Conservation (phyloP, 2,113 vertebrate species). For the Esox niger region DNA sequence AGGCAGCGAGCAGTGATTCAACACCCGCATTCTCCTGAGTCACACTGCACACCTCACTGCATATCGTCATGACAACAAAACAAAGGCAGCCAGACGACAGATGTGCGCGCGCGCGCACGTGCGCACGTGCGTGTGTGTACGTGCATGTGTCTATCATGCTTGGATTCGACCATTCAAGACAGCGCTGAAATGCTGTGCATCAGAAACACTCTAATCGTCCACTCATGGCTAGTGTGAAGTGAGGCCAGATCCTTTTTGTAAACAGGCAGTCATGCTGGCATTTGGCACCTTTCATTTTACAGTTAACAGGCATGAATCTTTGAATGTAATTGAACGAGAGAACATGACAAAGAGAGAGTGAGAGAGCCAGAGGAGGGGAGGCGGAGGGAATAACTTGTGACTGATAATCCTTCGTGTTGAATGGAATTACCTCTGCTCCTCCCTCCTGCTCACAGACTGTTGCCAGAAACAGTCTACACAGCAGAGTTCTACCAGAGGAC, state of each 20-base stretch:
- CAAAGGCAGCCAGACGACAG: slow-evolving; percentile 6
- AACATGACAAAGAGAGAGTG: background rate
- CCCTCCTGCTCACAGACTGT: background rate
- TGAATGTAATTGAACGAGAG: background rate
- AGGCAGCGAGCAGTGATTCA: background rate
- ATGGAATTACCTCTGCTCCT: slow-evolving; percentile 12
- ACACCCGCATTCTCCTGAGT: slow-evolving; percentile 4
- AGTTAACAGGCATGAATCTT: background rate
- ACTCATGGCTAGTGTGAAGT: no score
- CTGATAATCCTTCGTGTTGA: slow-evolving; percentile 58
- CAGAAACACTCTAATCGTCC: no score
- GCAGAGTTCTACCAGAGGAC: background rate
- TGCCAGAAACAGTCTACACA: slow-evolving; percentile 16
- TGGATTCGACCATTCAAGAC: slow-evolving; percentile 5
- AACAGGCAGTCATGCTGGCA: no score
- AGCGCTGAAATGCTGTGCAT: background rate
- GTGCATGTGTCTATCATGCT: background rate
- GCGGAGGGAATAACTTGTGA: slow-evolving; percentile 49
- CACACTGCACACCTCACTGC: slow-evolving; percentile 8
- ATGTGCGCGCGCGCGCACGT: no score
- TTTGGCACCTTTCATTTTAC: no score
- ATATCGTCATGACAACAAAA: slow-evolving; percentile 16
- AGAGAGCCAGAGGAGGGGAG: background rate
- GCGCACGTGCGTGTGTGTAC: no score
- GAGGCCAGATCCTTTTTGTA: no score